phyloP scores from a whole-genome alignment of 2,113 vertebrate genomes.

The Terrapene triunguis region DNA sequence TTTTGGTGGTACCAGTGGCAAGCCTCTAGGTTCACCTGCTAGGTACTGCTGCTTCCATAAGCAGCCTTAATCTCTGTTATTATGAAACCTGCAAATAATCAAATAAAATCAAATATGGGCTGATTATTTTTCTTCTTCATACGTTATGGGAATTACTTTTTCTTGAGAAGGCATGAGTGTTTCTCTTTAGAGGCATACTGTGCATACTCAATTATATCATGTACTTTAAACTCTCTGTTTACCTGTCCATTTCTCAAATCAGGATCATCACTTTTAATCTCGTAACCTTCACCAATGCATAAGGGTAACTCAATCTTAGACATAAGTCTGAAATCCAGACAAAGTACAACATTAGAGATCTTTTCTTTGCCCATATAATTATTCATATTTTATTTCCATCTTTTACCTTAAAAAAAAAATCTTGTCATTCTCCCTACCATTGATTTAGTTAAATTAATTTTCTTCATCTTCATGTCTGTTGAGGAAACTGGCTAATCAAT shows the following conservation, averaged over 20 bases:
- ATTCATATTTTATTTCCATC: background rate
- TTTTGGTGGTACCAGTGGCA: background rate
- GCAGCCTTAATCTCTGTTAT: background rate
- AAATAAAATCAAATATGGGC: background rate
- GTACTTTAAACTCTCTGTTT: background rate
- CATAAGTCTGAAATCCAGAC: background rate
- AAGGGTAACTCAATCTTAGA: background rate
- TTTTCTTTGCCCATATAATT: background rate
- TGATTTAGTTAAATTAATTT: background rate
- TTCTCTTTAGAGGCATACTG: background rate
- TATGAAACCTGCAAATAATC: background rate
- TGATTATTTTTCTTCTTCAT: background rate
- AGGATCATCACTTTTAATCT: background rate
- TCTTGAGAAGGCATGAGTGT: background rate
- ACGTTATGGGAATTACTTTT: background rate
- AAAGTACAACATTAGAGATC: background rate
- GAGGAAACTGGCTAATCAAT: background rate
- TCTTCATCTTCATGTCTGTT: background rate
- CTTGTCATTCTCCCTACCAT: background rate
- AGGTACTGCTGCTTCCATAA: background rate
- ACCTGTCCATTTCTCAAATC: background rate
- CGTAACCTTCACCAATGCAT: background rate
- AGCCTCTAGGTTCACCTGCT: background rate
- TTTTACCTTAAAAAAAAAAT: background rate
- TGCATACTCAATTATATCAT: background rate